Conservation (phyloP, 2,797 vertebrate species). For the Artibeus lituratus region DNA sequence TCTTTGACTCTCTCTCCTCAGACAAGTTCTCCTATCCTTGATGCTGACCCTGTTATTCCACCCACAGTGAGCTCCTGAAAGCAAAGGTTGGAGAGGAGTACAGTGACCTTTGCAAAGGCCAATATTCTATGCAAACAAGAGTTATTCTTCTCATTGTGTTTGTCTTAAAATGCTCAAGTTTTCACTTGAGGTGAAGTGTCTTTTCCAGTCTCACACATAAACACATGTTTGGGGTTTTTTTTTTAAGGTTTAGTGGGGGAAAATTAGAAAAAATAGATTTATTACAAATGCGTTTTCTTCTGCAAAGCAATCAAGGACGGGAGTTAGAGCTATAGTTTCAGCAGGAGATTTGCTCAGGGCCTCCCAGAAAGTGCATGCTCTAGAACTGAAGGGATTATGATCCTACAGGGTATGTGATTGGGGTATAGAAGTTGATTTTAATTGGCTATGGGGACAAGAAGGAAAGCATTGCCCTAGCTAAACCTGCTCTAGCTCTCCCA, state of each 20-base stretch:
- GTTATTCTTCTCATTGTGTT: neutral
- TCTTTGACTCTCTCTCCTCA: neutral
- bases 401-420: neutral
- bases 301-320: neutral
- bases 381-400: neutral
- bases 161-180: slow-evolving; percentile 4
- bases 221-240: neutral
- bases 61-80: neutral
- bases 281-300: neutral
- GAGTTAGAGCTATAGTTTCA: neutral
- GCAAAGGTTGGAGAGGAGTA: neutral
- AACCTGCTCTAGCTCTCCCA: neutral
- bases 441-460: neutral
- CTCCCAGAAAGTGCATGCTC: neutral
- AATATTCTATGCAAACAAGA: neutral
- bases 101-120: neutral
- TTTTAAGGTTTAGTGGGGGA: neutral
- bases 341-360: neutral
- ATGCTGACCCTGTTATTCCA: neutral
- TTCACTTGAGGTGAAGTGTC: neutral
- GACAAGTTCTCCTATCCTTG: neutral
- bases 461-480: neutral
- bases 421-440: neutral
- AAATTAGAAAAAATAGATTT: neutral
- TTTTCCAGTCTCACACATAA: neutral